A percentile compares a stretch with the other conserved stretches of the same genome.
Conservation (phyloP, 2,888 invertebrate genomes). For the Rhyacophila evoluta region DNA sequence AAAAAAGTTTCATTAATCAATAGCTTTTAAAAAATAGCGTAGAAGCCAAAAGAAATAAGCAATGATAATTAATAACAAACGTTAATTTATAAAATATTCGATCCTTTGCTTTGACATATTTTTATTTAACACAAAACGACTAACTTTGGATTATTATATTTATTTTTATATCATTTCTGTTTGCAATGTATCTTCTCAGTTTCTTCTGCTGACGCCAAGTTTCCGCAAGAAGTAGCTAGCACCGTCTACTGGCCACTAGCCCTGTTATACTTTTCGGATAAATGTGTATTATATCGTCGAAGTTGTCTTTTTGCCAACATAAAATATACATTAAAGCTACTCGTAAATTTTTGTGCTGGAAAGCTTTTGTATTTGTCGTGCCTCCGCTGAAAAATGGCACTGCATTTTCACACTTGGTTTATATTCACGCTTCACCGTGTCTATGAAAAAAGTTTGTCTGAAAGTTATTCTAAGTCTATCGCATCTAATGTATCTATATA, state of each 20-base stretch:
- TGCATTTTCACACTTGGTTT: constrained; percentile 36
- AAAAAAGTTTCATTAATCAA: too few species aligned
- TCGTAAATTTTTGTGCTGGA: constrained; percentile 51
- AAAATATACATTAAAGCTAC: constrained; percentile 49
- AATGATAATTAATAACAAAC: too few species aligned
- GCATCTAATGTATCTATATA: too few species aligned
- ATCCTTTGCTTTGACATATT: too few species aligned
- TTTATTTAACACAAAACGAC: too few species aligned
- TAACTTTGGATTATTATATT: neutral
- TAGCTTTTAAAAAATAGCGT: too few species aligned
- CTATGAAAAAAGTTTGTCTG: neutral
- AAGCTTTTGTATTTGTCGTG: constrained; percentile 46
- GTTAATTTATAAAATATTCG: too few species aligned
- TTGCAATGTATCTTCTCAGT: neutral
- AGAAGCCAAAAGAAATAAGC: too few species aligned
- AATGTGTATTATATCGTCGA: constrained; percentile 28
- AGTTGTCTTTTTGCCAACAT: constrained; percentile 46
- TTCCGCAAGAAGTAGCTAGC: constrained; percentile 26
- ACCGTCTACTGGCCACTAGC: constrained; percentile 35
- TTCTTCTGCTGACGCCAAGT: constrained; percentile 36
- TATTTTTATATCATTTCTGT: neutral
- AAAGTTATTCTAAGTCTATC: too few species aligned
- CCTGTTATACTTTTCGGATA: constrained; percentile 34
- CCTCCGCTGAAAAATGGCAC: neutral
- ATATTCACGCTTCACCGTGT: constrained; percentile 28